Percentiles rank a stretch among this genome's conserved stretches.
Evolutionary conservation across 2,888 invertebrate species (phyloP).

Genomic region (Drosophila borealis): DNA sequence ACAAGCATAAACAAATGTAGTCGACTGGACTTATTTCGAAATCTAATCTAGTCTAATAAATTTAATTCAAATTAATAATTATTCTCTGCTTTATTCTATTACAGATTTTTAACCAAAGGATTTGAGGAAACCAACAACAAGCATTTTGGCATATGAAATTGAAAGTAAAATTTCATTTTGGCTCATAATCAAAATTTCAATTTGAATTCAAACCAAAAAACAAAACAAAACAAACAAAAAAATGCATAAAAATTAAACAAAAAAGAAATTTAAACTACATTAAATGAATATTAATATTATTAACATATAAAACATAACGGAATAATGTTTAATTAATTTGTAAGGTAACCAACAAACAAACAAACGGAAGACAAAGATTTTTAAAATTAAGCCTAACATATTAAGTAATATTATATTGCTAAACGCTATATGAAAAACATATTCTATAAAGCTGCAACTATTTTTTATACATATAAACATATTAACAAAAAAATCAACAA

Average conservation of each 20-base stretch:
- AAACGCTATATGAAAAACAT: conserved; percentile 29
- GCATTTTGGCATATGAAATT: conserved; percentile 40
- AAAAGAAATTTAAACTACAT: conserved; percentile 42
- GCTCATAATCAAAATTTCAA: conserved; percentile 65
- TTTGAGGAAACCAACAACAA: conserved; percentile 58
- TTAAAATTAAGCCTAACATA: conserved; percentile 59
- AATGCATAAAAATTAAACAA: conserved; percentile 40
- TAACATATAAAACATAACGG: conserved; percentile 48
- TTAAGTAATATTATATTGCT: conserved; percentile 61
- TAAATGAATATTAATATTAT: conserved; percentile 54
- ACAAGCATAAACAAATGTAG: too few relatives aligned
- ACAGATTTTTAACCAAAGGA: conserved; percentile 69
- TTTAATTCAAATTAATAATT: conserved; percentile 1
- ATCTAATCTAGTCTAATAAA: too few relatives aligned
- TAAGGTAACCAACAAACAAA: conserved; percentile 84
- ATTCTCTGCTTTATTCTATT: conserved; percentile 17
- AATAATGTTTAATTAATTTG: conserved; percentile 79
- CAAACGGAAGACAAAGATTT: conserved; percentile 83
- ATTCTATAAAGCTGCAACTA: conserved; percentile 65
- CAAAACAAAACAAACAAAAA: conserved; percentile 40
- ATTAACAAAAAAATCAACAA: conserved; percentile 52
- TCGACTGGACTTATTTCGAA: too few relatives aligned
- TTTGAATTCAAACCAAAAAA: conserved; percentile 61
- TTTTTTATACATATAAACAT: conserved; percentile 69
- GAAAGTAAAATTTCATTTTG: conserved; percentile 47